Evolutionary conservation across 2,888 invertebrate genomes (phyloP), one percentile per base, ranked within the genome.

Genomic region (Serripes groenlandicus): DNA sequence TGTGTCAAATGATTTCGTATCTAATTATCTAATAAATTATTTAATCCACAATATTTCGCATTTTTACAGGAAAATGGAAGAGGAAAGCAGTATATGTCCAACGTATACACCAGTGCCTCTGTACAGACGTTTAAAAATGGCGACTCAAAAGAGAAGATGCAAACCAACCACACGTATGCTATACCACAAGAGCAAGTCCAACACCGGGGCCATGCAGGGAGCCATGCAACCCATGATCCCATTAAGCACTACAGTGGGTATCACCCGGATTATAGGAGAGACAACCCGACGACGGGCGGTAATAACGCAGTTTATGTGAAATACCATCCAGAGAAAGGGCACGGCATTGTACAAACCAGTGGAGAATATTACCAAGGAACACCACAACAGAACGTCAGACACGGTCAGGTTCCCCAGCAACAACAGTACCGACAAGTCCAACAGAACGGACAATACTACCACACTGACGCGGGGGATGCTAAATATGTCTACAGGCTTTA

Each of bases 191-290:
- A 42, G 28, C 66, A 37, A 30, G 66, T 66, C 1, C 23, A 35
- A 30, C 42, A 35, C 1, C 66, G 66, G 3, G 66, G 26, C 32
- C 37, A 26, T 11, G 42, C 66, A 0, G 42, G 66, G 3, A 42
- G 26, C 32, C 37, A 26, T 11, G 42, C 66, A 0, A 42, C 66
- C 37, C 66, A 66, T 26, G 66, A 66, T 26, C 66, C 66, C 26
- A n/a, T 37, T n/a, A 37, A 66, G 15, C 66, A 37, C 35, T 66
- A 66, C 66, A 66, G 66, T 28, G 42, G 42, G 4, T 66, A 66
- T 42, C 66, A 66, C 66, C 66, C 66, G 42, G 66, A 66, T 26
- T 66, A 42, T 28, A 66, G 42, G 15, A 28, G 42, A n/a, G n/a
- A n/a, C 42, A 37, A 30, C 23, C 0, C 62, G 11, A 30, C 32